These are phyloP conservation scores for Vollenhovia emeryi DNA, from an alignment of 1,140 invertebrate species.

Conservation along the genomic window DNA sequence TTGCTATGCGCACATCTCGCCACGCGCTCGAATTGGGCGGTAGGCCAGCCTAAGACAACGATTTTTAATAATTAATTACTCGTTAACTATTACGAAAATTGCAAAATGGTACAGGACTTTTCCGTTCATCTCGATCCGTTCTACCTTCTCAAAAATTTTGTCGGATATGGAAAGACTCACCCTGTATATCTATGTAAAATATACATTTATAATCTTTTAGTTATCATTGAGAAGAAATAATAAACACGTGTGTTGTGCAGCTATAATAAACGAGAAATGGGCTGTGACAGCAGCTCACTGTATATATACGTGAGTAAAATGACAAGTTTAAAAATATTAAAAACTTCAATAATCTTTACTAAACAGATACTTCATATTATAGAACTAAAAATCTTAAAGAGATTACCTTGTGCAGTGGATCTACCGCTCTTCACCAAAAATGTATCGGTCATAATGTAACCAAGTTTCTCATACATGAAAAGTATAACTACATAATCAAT, in stretches of 20 bases:
- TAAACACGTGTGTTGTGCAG: conserved; percentile 83
- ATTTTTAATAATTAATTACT: too few species aligned
- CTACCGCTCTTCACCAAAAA: conserved; percentile 66
- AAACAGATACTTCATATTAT: background rate
- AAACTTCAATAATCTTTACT: background rate
- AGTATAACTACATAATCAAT: conserved; percentile 79
- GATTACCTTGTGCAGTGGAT: conserved; percentile 75
- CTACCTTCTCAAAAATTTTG: too few species aligned
- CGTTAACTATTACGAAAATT: too few species aligned
- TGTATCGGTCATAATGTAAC: conserved; percentile 77
- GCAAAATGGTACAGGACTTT: too few species aligned
- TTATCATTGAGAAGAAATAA: conserved; percentile 74
- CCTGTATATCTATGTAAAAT: too few species aligned
- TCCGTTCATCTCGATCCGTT: too few species aligned
- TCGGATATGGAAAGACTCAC: too few species aligned
- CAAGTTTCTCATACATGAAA: conserved; percentile 77
- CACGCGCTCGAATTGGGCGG: too few species aligned
- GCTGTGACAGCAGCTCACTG: conserved; percentile 86
- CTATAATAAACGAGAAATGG: conserved; percentile 83
- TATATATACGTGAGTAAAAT: conserved; percentile 66
- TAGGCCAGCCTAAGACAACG: too few species aligned
- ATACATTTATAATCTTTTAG: conserved; percentile 66
- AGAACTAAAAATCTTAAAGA: background rate
- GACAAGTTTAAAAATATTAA: background rate
- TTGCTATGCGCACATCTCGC: too few species aligned